These are phyloP conservation scores for Emydoidea blandingii DNA, from an alignment of 2,797 vertebrate genomes.

Conservation along the genomic window DNA sequence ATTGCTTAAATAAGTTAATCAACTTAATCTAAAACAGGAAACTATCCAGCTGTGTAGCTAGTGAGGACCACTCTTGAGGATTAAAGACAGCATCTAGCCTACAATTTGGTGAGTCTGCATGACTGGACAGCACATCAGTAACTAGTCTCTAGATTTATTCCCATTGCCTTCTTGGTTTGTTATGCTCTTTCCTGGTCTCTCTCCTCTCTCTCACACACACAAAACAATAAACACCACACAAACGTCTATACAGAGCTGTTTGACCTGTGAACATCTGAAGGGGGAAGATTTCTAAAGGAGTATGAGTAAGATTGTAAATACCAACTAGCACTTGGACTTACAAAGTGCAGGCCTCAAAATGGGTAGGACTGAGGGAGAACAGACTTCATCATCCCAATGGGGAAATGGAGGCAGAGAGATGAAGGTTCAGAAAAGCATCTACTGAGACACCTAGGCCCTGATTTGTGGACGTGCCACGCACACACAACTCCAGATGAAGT, in stretches of 20 bases:
- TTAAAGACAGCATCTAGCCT: not conserved
- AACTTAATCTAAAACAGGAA: not conserved
- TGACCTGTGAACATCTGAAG: conserved; percentile 33
- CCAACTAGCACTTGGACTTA: not conserved
- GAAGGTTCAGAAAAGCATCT: not conserved
- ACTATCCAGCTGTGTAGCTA: not conserved
- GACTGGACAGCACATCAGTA: not conserved
- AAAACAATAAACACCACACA: not conserved
- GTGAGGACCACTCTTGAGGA: not conserved
- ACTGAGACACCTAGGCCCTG: not conserved
- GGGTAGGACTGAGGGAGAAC: not conserved
- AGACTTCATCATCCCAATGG: not conserved
- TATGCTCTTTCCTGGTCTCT: not conserved
- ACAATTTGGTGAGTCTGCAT: not conserved
- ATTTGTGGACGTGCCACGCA: not conserved
- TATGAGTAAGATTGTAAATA: not conserved
- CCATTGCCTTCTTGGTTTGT: not conserved
- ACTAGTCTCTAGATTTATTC: not conserved
- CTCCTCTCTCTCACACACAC: not conserved
- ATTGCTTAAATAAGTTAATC: not conserved
- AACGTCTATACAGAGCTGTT: fast-evolving
- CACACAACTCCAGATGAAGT: not conserved
- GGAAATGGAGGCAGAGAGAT: not conserved
- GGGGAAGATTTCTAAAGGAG: not conserved
- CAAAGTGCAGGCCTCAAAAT: not conserved